Evolutionary conservation across 2,797 vertebrate species (phyloP).

Genomic region (Enteromius afrohamiltoni): DNA sequence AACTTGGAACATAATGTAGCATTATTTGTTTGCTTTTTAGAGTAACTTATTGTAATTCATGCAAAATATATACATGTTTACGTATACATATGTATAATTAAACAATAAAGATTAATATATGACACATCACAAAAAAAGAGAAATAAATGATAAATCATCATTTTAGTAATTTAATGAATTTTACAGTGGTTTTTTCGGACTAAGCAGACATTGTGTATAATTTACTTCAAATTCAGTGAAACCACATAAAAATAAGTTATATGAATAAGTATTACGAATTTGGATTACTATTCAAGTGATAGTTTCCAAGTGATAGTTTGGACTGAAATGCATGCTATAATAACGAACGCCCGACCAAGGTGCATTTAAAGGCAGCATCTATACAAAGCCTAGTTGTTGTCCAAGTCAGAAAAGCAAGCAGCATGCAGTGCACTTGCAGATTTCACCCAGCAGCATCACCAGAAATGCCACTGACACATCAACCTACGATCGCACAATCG

Average conservation of each 20-base stretch:
- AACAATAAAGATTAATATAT: not conserved
- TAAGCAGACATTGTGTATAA: not conserved
- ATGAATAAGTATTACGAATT: not conserved
- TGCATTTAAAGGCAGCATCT: not conserved
- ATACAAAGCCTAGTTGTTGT: not conserved
- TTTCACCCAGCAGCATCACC: slow-evolving; percentile 51
- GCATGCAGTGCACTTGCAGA: slow-evolving; percentile 12
- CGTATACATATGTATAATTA: not conserved
- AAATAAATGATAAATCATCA: not conserved
- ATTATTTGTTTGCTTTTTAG: not conserved
- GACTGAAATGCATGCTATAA: not conserved
- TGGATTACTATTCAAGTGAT: too few relatives aligned
- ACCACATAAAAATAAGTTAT: not conserved
- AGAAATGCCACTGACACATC: slow-evolving; percentile 58
- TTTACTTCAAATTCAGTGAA: not conserved
- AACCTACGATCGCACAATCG: slow-evolving; percentile 55
- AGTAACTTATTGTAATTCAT: not conserved
- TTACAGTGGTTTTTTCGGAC: not conserved
- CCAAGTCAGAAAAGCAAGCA: not conserved
- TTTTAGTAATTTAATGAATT: not conserved
- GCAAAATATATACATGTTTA: not conserved
- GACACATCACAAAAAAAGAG: too few relatives aligned
- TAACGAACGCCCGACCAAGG: not conserved
- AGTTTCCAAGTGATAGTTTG: not conserved
- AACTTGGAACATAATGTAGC: not conserved